Conservation (phyloP, 2,113 vertebrate species). For the Mellivora capensis region DNA sequence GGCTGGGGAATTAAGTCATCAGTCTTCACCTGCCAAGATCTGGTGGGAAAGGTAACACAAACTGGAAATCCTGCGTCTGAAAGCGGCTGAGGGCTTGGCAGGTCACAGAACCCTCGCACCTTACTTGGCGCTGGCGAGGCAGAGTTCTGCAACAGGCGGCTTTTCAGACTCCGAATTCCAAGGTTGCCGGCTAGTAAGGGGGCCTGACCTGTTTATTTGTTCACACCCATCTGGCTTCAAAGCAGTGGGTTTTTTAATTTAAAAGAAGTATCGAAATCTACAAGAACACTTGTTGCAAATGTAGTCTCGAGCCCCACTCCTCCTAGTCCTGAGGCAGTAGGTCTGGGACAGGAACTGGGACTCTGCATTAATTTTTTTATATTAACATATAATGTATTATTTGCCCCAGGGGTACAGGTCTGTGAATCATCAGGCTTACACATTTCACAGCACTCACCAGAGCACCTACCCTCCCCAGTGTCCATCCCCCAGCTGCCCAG, state of each 20-base stretch:
- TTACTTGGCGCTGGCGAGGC: not conserved
- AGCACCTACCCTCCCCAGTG: too few species aligned
- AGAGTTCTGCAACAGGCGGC: slow-evolving; percentile 35
- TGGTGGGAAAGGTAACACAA: not conserved
- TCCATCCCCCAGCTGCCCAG: too few species aligned
- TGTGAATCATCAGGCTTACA: too few species aligned
- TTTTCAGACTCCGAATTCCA: slow-evolving; percentile 45
- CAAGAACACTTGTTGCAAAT: not conserved
- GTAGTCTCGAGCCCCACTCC: not conserved
- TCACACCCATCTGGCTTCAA: not conserved
- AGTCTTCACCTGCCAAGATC: slow-evolving; percentile 47
- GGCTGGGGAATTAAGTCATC: slow-evolving; percentile 57
- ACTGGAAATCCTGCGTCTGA: slow-evolving; percentile 15
- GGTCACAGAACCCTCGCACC: not conserved
- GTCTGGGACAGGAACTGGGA: not conserved
- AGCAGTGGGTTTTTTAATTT: not conserved
- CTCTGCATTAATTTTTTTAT: too few species aligned
- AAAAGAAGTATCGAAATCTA: not conserved
- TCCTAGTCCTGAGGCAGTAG: not conserved
- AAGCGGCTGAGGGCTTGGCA: not conserved
- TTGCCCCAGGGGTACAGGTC: too few species aligned
- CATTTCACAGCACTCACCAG: too few species aligned
- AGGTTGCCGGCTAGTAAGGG: not conserved
- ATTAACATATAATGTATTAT: too few species aligned
- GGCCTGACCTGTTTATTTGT: not conserved